Evolutionary conservation across 2,113 vertebrate species (phyloP), one percentile per base, ranked within the genome.

Genomic region (Mus musculus): DNA sequence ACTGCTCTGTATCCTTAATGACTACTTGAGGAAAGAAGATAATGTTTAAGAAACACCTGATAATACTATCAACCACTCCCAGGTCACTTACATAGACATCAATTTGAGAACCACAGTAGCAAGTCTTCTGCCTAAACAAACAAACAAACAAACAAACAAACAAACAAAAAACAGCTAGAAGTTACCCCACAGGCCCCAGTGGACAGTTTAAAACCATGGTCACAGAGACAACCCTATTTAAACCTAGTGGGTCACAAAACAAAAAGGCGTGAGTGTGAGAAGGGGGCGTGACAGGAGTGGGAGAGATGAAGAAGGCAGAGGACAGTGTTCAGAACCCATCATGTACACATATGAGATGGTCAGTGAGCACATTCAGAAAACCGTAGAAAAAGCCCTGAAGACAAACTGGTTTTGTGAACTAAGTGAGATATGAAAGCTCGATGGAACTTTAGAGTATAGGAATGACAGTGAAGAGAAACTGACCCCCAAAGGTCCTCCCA

Each of bases 91-190:
- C 89, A 16, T 13, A 20, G 56, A 72, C 46, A 56, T 42, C 49
- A 33, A 7, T 94, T 92, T 91, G 42, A 95, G 89, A 95, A 94
- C 19, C 52, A 77, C 36, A 56, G 0, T 92, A n/a, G 22, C 78
- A 82, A 82, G 80, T 24, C 5, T 13, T 3, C 13, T 5, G 0
- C 36, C 22, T 14, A 16, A 61, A 56, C 7, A n/a, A 52, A 20
- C 24, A 82, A 82, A 52, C 13, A 42, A 42, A 42, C 42, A 42
- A 42, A 42, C 42, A 42, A 42, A 42, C 42, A 42, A 42, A 42
- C 42, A 42, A 42, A 42, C 42, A 42, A 42, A 42, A 42, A 42
- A 42, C 63, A 85, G 28, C 82, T 65, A 42, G 39, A 46, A 33
- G 61, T 20, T 5, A 19, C 26, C 16, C 39, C 10, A 14, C 61